A percentile compares a stretch with the other conserved stretches of the same genome.
These are phyloP conservation scores for Mus spicilegus DNA, from an alignment of 2,113 vertebrate genomes.

Conservation along the genomic window DNA sequence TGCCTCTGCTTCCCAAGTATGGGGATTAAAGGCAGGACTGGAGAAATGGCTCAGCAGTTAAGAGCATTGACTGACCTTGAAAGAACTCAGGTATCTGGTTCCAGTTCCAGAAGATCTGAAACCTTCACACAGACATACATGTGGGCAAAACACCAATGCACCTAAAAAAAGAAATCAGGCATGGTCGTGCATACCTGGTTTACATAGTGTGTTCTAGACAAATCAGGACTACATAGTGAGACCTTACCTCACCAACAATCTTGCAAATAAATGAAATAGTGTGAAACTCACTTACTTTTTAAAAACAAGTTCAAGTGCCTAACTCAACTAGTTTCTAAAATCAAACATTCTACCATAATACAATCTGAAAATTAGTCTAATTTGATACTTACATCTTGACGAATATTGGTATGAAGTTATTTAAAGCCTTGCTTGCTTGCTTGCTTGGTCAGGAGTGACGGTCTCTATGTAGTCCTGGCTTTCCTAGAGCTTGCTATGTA, in stretches of 20 bases:
- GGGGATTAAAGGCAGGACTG: not conserved
- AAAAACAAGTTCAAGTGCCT: not conserved
- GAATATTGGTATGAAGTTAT: not conserved
- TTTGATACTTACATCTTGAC: not conserved
- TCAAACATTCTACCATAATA: not conserved
- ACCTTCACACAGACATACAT: not conserved
- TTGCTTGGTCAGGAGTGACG: not conserved
- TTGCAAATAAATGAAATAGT: not conserved
- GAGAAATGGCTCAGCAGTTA: not conserved
- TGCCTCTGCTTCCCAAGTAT: no score
- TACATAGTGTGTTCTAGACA: not conserved
- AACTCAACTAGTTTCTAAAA: not conserved
- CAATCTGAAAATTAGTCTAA: not conserved
- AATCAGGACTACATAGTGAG: not conserved
- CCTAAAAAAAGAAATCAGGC: not conserved
- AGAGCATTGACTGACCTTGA: not conserved
- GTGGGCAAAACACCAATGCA: not conserved
- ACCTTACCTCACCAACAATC: not conserved
- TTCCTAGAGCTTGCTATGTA: not conserved
- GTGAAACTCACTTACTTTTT: not conserved
- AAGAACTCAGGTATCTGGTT: not conserved
- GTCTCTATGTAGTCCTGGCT: not conserved
- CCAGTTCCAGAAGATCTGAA: not conserved
- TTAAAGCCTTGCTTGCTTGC: not conserved
- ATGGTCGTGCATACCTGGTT: not conserved